These are phyloP conservation scores for Telenomus remus DNA, from an alignment of 1,140 invertebrate genomes.

Conservation along the genomic window DNA sequence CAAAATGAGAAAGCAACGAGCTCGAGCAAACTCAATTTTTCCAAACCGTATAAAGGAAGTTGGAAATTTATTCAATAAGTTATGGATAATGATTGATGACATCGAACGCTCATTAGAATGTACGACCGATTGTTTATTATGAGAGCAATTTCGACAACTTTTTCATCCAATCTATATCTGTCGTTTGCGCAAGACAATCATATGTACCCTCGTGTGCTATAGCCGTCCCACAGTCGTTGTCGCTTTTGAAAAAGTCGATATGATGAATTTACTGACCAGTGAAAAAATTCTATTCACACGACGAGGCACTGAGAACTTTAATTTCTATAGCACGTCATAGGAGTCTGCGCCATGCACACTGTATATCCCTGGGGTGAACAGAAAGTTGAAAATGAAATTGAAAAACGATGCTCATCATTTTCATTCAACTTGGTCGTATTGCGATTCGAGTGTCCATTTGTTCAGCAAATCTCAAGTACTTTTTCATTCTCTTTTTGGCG, in stretches of 20 bases:
- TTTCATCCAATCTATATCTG: slow-evolving; percentile 32
- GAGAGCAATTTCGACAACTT: slow-evolving; percentile 26
- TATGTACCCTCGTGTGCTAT: slow-evolving; percentile 17
- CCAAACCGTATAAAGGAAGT: too few species aligned
- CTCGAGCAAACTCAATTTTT: too few species aligned
- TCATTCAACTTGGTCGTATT: slow-evolving; percentile 19
- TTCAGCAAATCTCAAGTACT: not conserved
- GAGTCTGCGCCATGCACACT: not conserved
- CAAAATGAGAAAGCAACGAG: too few species aligned
- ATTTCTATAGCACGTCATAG: not conserved
- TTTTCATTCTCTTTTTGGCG: not conserved
- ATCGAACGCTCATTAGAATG: not conserved
- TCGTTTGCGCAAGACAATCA: slow-evolving; percentile 1
- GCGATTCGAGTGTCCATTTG: slow-evolving; percentile 20
- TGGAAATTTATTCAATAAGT: too few species aligned
- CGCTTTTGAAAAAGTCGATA: slow-evolving; percentile 37
- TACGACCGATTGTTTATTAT: slow-evolving; percentile 17
- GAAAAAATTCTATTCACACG: slow-evolving; percentile 51
- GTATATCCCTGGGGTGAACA: slow-evolving; percentile 1
- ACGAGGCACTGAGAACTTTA: slow-evolving; percentile 32
- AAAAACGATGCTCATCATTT: slow-evolving; percentile 42
- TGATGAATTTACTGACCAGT: slow-evolving; percentile 46
- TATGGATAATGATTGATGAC: not conserved
- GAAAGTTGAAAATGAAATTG: slow-evolving; percentile 43
- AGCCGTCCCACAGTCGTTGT: slow-evolving; percentile 1